phyloP scores from a whole-genome alignment of 2,888 invertebrate genomes.

The Strigamia maritima region DNA sequence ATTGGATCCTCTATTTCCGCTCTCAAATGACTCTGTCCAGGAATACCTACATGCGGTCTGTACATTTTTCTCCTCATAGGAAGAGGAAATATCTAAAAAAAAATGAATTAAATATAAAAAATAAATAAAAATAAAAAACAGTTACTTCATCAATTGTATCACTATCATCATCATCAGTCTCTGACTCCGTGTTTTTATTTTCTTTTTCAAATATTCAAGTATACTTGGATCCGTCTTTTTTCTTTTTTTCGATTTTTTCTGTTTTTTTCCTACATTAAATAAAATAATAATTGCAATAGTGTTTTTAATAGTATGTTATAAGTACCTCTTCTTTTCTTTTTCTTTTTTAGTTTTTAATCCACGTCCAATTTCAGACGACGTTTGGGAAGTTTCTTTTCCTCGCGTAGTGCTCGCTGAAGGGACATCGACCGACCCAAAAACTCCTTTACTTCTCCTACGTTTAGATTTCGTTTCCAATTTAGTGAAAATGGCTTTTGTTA shows the following conservation, averaged over 20 bases:
- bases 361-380: neutral
- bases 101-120: neutral
- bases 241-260: neutral
- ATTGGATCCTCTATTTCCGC: constrained; percentile 18
- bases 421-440: neutral
- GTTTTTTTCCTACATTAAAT: neutral
- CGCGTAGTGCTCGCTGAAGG: neutral
- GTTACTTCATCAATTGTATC: neutral
- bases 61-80: neutral
- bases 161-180: neutral
- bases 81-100: neutral
- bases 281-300: neutral
- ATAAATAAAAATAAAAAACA: neutral
- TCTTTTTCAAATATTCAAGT: neutral
- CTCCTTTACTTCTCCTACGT: neutral
- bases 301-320: neutral
- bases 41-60: neutral
- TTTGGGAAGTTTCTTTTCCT: neutral
- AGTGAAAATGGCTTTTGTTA: neutral
- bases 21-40: constrained; percentile 27
- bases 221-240: neutral
- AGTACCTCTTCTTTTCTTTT: neutral
- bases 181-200: neutral
- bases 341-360: neutral
- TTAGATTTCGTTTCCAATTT: neutral